Conservation (phyloP, 2,888 invertebrate genomes). For the Mesorhabditis sp. region DNA sequence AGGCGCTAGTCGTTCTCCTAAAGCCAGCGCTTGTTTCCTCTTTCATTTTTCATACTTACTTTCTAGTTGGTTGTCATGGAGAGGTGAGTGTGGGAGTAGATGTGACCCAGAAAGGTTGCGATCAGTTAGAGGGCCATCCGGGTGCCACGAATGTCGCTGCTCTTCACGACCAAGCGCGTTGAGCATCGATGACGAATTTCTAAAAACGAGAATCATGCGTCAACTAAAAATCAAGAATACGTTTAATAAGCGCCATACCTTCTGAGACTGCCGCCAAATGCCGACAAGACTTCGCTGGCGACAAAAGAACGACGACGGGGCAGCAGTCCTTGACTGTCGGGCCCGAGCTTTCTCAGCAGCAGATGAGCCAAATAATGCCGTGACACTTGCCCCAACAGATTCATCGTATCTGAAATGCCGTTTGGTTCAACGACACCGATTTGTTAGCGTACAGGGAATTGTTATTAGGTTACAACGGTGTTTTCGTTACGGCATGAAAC, state of each 20-base stretch:
- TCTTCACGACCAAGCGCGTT: background rate
- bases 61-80: constrained; percentile 21
- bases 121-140: constrained; percentile 21
- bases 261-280: background rate
- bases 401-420: constrained; percentile 68
- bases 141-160: constrained; percentile 6
- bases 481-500: no score
- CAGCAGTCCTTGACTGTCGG: background rate
- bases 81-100: constrained; percentile 21
- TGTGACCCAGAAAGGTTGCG: constrained; percentile 27
- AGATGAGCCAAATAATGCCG: constrained; percentile 55
- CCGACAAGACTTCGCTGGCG: constrained; percentile 3
- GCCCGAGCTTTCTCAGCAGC: constrained; percentile 36
- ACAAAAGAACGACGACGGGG: background rate
- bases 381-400: constrained; percentile 77
- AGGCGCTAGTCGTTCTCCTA: background rate
- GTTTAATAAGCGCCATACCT: background rate
- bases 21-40: background rate
- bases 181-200: background rate
- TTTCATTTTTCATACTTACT: background rate
- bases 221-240: no score
- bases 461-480: no score
- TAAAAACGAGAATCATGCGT: background rate
- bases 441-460: background rate
- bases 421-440: background rate